These are phyloP conservation scores for Acromyrmex echinatior DNA, from an alignment of 1,140 invertebrate species.

Conservation along the genomic window DNA sequence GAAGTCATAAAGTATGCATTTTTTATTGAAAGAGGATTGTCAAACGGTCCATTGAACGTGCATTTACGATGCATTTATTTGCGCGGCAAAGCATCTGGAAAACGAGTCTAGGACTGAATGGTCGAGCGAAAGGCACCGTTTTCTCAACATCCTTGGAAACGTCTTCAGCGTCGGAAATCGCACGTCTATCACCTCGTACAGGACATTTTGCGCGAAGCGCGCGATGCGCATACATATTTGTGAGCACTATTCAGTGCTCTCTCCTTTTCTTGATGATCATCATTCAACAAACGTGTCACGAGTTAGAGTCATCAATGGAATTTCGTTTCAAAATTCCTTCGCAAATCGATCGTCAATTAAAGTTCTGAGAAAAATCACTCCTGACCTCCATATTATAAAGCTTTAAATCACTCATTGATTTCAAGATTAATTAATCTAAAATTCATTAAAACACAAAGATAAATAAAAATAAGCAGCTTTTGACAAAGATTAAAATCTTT, in stretches of 20 bases:
- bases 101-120: conserved; percentile 24
- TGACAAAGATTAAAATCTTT: background rate
- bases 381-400: background rate
- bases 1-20: background rate
- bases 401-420: too few relatives aligned
- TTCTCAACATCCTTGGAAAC: conserved; percentile 66
- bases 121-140: conserved; percentile 18
- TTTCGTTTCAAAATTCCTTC: conserved; percentile 56
- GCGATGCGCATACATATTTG: conserved; percentile 67
- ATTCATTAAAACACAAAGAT: background rate
- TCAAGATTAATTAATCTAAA: background rate
- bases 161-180: conserved; percentile 66
- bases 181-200: conserved; percentile 56
- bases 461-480: background rate
- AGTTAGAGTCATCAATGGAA: conserved; percentile 69
- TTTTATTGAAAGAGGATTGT: conserved; percentile 7
- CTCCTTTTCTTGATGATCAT: conserved; percentile 36
- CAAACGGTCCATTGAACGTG: background rate
- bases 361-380: conserved; percentile 19
- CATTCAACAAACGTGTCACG: conserved; percentile 60
- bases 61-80: conserved; percentile 28
- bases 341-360: conserved; percentile 42
- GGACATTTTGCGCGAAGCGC: conserved; percentile 49
- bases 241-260: background rate
- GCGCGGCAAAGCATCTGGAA: background rate